Base-by-base conservation (phyloP, 2,113 vertebrate species). In the Motacilla tschutschensis region DNA sequence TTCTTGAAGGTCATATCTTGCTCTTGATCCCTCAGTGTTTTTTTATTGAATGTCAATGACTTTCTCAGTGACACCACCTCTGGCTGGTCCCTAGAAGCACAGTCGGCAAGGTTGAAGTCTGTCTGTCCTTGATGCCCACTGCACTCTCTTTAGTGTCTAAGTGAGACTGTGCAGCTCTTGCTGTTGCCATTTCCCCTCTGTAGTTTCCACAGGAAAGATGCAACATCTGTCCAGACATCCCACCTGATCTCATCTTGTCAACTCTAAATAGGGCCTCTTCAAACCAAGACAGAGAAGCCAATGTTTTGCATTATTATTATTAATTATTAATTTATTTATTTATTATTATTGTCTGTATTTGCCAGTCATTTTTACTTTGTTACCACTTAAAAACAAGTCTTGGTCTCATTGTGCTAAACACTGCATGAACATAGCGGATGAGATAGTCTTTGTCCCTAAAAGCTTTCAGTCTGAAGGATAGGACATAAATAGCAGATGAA, bases 391-490 rank as follows among this genome's bases (percentile, higher is more conserved):
- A 76, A 83, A 25, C 8, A 69, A 62, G 10, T 21, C 38, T 82
- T 38, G 6, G 11, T 79, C 60, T 72, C 28, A 35, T 46, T 75
- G 43, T 43, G 20, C 38, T 67, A 50, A 69, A 25, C 19, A 25
- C 20, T 58, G 25, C 6, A 20, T 35, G 67, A 84, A 64, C 4
- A 19, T 62, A 72, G 58, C 38, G 40, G 46, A 54, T 88, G 36
- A 59, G 36, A 55, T 81, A 47, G 28, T 66, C 43, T 87, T 15
- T 75, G 40, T 77, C 44, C 31, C 33, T 75, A 71, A 88, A 89
- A 75, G 26, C 29, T 67, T 72, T 76, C 58, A 81, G 24, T 64
- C 59, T 85, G 57, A 76, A 74, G 15, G 55, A 28, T 15, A 82
- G 78, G 15, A 46, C 43, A 38, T 65, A 84, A 86, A 79, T 40